Base-by-base conservation (phyloP, 2,888 invertebrate genomes). In the Drosophila mercatorum region DNA sequence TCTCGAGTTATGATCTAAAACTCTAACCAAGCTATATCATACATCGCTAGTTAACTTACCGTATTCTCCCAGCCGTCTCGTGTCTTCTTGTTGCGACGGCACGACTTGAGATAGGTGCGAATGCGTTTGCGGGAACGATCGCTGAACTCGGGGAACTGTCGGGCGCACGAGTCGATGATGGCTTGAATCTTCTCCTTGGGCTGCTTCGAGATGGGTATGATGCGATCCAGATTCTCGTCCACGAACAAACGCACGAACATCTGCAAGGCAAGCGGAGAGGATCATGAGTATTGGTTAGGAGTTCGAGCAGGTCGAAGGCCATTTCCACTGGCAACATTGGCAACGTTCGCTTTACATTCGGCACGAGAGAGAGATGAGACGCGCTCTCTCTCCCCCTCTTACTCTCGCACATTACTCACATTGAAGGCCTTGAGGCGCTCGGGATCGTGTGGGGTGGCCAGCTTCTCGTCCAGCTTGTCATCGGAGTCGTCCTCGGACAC, bases 101-200 rank as follows among this genome's bases (percentile, higher is more conserved):
- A 98, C 59, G 98, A 98, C 94, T 98, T 98, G 91, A 98, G 94
- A 93, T 98, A 98, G 63, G 98, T 98, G 81, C 98, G 94, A 92
- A 98, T 98, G 78, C 98, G 94, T 93, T 98, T 98, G 81, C 98
- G 95, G 69, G 98, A 98, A 68, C 98, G 95, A 92, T 98, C 98
- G 68, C 98, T 97, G 91, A 98, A 98, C 93, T 98, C 98, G 69
- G 98, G 98, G 92, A 98, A 98, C 94, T 98, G 98, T 85, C 98
- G 94, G 74, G 98, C 97, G 94, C 98, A 98, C 26, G 98, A 98
- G 93, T 98, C 98, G 77, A 98, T 97, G 92, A 98, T 98, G 26
- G 98, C 98, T 92, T 98, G 98, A 82, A 98, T 98, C 94, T 98
- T 98, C 93, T 98, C 98, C 92, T 98, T 98, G 10, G 98, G 98